phyloP scores from a whole-genome alignment of 1,140 invertebrate species.

The Drosophila elegans region DNA sequence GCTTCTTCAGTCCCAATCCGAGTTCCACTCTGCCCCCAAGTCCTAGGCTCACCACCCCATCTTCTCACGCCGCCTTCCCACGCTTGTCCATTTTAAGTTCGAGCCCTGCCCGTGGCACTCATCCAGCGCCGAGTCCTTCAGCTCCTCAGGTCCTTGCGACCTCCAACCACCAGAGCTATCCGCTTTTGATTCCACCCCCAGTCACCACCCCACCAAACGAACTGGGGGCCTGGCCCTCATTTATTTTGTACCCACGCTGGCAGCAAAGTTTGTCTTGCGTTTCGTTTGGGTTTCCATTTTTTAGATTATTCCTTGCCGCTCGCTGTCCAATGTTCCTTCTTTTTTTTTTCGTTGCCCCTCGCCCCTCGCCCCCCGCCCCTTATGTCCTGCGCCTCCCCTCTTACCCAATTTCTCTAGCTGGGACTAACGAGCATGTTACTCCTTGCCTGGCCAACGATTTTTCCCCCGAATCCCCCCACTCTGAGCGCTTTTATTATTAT shows the following conservation, averaged over 20 bases:
- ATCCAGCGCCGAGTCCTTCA: slow-evolving; percentile 76
- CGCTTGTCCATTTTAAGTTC: slow-evolving; percentile 82
- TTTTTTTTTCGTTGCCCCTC: slow-evolving; percentile 29
- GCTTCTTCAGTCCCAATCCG: slow-evolving; percentile 32
- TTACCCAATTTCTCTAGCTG: slow-evolving; percentile 38
- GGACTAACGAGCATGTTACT: slow-evolving; percentile 81
- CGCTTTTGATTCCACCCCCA: background rate
- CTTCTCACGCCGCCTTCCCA: slow-evolving; percentile 41
- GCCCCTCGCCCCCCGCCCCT: background rate
- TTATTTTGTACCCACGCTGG: slow-evolving; percentile 82
- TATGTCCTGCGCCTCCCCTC: background rate
- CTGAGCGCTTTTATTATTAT: slow-evolving; percentile 81
- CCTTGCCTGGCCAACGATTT: slow-evolving; percentile 55
- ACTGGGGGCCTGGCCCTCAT: slow-evolving; percentile 57
- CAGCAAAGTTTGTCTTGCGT: slow-evolving; percentile 82
- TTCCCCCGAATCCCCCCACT: slow-evolving; percentile 17
- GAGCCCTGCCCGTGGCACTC: slow-evolving; percentile 80
- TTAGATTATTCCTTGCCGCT: slow-evolving; percentile 79
- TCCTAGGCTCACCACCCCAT: slow-evolving; percentile 2
- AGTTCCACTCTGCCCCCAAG: no score
- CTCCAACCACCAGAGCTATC: background rate
- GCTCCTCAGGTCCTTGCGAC: slow-evolving; percentile 30
- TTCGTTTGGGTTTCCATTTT: slow-evolving; percentile 81
- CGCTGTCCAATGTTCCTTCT: slow-evolving; percentile 43
- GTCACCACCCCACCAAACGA: background rate